Percentiles rank a stretch among this genome's conserved stretches.
Conservation (phyloP, 2,113 vertebrate species). For the Coptodon rendalli region DNA sequence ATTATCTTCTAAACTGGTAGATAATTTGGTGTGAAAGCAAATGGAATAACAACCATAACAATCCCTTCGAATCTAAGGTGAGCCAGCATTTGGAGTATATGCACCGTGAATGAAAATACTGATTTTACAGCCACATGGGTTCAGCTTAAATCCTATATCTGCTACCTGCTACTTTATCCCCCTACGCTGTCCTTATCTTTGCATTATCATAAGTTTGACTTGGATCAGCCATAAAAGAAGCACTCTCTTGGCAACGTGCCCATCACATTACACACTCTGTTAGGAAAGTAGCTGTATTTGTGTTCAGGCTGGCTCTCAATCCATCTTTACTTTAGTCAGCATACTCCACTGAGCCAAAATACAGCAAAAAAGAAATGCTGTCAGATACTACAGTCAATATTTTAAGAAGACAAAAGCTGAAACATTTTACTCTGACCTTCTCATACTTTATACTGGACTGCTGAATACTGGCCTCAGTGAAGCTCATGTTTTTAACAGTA, state of each 20-base stretch:
- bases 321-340: neutral
- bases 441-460: neutral
- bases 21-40: neutral
- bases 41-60: neutral
- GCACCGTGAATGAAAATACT: neutral
- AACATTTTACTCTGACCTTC: neutral
- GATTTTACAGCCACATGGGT: neutral
- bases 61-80: neutral
- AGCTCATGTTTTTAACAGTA: neutral
- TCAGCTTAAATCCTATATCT: neutral
- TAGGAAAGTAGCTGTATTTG: neutral
- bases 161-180: neutral
- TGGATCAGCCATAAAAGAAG: neutral
- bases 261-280: neutral
- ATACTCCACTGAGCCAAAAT: neutral
- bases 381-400: neutral
- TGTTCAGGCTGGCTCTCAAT: neutral
- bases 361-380: neutral
- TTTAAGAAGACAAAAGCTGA: neutral
- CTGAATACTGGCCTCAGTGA: neutral
- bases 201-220: neutral
- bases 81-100: neutral
- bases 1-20: neutral
- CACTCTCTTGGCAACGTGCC: neutral
- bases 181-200: neutral